phyloP scores from a whole-genome alignment of 2,888 invertebrate species.

The Caenorhabditis plicata region DNA sequence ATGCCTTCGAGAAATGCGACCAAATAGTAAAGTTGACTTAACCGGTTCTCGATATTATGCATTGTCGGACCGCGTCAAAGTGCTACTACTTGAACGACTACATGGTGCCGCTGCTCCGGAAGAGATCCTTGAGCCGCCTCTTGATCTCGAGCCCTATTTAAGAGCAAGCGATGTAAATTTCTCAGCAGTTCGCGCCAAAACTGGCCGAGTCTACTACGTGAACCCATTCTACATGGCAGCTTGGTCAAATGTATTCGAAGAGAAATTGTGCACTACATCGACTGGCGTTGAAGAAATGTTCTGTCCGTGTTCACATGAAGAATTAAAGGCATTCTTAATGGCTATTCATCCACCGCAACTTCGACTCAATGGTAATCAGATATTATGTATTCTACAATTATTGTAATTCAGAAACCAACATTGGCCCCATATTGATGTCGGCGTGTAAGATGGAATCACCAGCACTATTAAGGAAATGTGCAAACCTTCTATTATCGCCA shows the following conservation, averaged over 20 bases:
- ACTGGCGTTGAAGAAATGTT: conserved; percentile 58
- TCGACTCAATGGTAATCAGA: conserved; percentile 64
- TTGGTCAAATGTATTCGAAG: conserved; percentile 63
- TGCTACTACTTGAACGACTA: conserved; percentile 61
- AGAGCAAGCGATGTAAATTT: conserved; percentile 61
- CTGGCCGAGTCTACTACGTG: conserved; percentile 61
- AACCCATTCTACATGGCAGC: conserved; percentile 65
- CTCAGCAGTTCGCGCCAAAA: conserved; percentile 61
- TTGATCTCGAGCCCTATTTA: conserved; percentile 61
- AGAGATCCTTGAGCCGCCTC: conserved; percentile 63
- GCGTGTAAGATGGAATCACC: conserved; percentile 65
- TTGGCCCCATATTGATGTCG: conserved; percentile 63
- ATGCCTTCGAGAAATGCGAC: conserved; percentile 62
- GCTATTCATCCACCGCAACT: conserved; percentile 66
- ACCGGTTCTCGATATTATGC: conserved; percentile 63
- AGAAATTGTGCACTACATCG: conserved; percentile 36
- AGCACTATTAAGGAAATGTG: conserved; percentile 63
- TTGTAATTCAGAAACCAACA: conserved; percentile 56
- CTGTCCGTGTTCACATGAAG: conserved; percentile 63
- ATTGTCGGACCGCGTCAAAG: conserved; percentile 64
- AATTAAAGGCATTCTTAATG: conserved; percentile 64
- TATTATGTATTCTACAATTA: no score
- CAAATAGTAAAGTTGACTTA: conserved; percentile 61
- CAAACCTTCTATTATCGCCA: conserved; percentile 57
- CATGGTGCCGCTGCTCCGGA: conserved; percentile 64